Evolutionary conservation across 2,888 invertebrate genomes (phyloP).

Genomic region (Caenorhabditis sinica): DNA sequence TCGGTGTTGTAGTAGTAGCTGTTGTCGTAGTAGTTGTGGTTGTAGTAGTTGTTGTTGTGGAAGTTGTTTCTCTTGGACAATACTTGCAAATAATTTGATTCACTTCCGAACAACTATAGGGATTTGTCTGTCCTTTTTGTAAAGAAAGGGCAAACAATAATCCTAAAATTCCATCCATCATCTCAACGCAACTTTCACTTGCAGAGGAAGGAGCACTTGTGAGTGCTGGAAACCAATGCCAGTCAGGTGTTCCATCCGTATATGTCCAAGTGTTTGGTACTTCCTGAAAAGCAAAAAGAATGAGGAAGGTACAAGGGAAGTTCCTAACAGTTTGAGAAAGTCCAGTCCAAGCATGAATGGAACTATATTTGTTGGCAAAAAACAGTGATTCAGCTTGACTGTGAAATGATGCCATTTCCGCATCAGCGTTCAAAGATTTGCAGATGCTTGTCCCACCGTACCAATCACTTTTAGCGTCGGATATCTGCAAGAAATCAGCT

Average conservation of each 20-base stretch:
- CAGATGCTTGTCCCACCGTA: conserved; percentile 22
- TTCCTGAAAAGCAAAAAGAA: conserved; percentile 13
- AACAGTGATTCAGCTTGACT: conserved; percentile 30
- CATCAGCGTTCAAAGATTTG: conserved; percentile 17
- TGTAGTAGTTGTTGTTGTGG: conserved; percentile 15
- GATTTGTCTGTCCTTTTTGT: conserved; percentile 32
- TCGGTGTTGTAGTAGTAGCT: neutral
- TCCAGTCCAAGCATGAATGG: conserved; percentile 40
- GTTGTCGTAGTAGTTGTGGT: conserved; percentile 12
- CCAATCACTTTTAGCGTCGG: conserved; percentile 32
- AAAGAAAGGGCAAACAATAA: neutral
- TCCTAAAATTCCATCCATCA: conserved; percentile 33
- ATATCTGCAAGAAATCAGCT: neutral
- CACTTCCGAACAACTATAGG: conserved; percentile 20
- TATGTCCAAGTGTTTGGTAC: conserved; percentile 37
- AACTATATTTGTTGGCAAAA: conserved; percentile 9
- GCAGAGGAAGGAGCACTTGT: conserved; percentile 6
- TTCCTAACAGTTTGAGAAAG: conserved; percentile 27
- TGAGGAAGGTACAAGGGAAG: no score
- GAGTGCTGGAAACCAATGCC: conserved; percentile 37
- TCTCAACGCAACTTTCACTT: conserved; percentile 25
- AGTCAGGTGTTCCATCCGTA: conserved; percentile 44
- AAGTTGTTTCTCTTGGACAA: conserved; percentile 36
- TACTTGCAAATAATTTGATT: conserved; percentile 41
- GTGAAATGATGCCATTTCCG: conserved; percentile 35